Base-by-base conservation (phyloP, 2,888 invertebrate genomes). In the Allygus modestus region DNA sequence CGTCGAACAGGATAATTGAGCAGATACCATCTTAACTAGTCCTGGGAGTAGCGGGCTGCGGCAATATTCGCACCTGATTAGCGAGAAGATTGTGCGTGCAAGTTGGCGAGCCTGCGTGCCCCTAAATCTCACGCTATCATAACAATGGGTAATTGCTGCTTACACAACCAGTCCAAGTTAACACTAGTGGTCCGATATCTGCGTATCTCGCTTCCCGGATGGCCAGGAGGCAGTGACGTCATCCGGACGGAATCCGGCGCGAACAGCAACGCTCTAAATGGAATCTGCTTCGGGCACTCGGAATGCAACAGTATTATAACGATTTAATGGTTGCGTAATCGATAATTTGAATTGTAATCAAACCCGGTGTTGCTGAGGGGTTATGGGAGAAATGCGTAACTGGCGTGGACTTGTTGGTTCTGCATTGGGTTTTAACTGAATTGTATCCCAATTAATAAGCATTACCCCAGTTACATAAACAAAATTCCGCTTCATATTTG, bases 51-150 rank as follows among this genome's bases (percentile, higher is more conserved):
- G 11, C n/a, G n/a, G n/a, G n/a, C n/a, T n/a, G 4, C 31, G 11
- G 69, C 69, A 69, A 69, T 69, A 69, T 46, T 69, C 69, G 69
- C 69, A 69, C 31, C 69, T 33, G 69, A 69, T 69, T 69, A 69
- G 69, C 33, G n/a, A 33, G n/a, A 11, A 33, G 41, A 61, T 41
- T 41, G 71, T 71, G 41, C 28, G 28, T 28, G 46, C 31, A 58
- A 58, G 26, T 28, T 65, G 58, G 4, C 58, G 0, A 23, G 5
- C n/a, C n/a, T n/a, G n/a, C n/a, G n/a, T n/a, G 51, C 4, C 23
- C 15, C 58, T n/a, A 31, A 65, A 65, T 65, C 26, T 31, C 65
- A 17, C 26, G 17, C 15, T 28, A 31, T n/a, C n/a, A n/a, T 23
- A 28, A 65, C 65, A 65, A 65, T 65, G 31, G 17, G 5, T 12